Percentiles rank a stretch among this genome's conserved stretches.
These are phyloP conservation scores for Phaethon lepturus DNA, from an alignment of 2,113 vertebrate species.

Conservation along the genomic window DNA sequence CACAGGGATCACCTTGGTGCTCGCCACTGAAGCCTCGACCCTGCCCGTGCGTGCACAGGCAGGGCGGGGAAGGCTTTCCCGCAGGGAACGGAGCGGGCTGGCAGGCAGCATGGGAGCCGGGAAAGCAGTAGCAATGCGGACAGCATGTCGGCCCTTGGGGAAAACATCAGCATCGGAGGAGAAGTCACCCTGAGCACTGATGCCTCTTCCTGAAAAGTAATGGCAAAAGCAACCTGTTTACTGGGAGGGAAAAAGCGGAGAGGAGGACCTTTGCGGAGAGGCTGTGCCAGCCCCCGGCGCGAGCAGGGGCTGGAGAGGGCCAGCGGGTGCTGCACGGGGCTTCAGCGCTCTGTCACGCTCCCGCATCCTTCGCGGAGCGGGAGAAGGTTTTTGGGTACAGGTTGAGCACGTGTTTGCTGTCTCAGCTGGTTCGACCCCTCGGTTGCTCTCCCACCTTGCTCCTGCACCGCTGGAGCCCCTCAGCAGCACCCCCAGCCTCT, in stretches of 20 bases:
- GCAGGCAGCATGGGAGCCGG: not conserved
- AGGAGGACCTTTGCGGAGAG: not conserved
- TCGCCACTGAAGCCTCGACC: accelerated
- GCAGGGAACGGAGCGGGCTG: accelerated
- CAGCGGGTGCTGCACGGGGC: not conserved
- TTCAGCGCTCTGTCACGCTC: not conserved
- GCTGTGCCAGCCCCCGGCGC: not conserved
- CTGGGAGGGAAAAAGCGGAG: accelerated
- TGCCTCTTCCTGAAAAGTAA: not conserved
- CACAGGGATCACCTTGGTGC: not conserved
- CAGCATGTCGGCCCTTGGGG: not conserved
- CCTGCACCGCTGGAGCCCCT: not conserved
- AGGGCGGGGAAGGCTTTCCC: not conserved
- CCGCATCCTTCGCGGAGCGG: accelerated
- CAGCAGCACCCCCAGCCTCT: accelerated
- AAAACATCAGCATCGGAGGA: not conserved
- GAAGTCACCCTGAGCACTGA: not conserved
- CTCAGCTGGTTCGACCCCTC: not conserved
- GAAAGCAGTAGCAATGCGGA: not conserved
- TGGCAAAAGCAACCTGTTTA: accelerated
- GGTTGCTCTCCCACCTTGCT: accelerated
- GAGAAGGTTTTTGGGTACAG: not conserved
- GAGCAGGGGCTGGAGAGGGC: not conserved
- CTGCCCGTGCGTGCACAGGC: not conserved
- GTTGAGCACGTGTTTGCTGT: too few species aligned